phyloP scores from a whole-genome alignment of 2,797 vertebrate species.

The Gallinago stenura region DNA sequence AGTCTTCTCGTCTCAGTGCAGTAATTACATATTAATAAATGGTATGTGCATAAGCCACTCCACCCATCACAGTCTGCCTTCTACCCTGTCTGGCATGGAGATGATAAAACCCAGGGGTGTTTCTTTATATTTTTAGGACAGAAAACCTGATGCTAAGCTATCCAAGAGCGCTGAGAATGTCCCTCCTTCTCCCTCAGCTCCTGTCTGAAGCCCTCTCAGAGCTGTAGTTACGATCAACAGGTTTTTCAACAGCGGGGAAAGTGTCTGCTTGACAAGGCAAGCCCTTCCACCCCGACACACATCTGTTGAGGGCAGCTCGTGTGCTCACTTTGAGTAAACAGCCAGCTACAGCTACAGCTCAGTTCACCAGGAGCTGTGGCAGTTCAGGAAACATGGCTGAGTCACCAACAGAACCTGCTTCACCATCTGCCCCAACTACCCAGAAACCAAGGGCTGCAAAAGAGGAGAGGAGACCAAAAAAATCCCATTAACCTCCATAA shows the following conservation, averaged over 20 bases:
- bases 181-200: neutral
- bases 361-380: neutral
- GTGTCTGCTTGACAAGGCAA: neutral
- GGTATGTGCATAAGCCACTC: neutral
- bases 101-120: neutral
- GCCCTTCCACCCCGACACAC: neutral
- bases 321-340: neutral
- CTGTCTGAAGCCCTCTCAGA: neutral
- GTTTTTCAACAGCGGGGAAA: neutral
- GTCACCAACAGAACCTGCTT: neutral
- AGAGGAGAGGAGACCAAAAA: neutral
- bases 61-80: neutral
- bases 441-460: neutral
- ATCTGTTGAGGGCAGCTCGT: neutral
- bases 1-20: neutral
- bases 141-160: neutral
- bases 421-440: neutral
- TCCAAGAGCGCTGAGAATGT: neutral
- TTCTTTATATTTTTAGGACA: neutral
- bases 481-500: neutral
- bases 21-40: constrained; percentile 31
- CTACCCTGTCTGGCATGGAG: neutral
- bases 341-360: neutral
- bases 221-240: neutral
- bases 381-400: neutral